Conservation (phyloP, 2,797 vertebrate species). For the Phrynocephalus guinanensis region DNA sequence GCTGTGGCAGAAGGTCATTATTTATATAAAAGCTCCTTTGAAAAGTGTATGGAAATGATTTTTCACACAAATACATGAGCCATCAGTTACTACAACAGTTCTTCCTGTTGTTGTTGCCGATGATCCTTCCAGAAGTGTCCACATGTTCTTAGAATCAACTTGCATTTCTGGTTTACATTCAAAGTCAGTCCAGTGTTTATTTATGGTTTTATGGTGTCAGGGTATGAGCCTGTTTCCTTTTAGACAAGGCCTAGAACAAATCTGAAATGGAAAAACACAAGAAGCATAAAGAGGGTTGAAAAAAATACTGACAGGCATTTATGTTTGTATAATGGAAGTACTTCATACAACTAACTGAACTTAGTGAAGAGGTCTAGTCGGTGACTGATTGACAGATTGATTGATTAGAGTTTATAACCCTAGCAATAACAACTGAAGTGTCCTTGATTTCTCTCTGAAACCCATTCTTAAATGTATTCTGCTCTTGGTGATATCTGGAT, state of each 20-base stretch:
- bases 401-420: neutral
- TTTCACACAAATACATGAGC: conserved; percentile 8
- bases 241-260: conserved; percentile 29
- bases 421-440: neutral
- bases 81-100: conserved; percentile 42
- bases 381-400: neutral
- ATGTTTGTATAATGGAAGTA: neutral
- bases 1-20: neutral
- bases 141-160: conserved; percentile 14
- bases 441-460: neutral
- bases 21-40: conserved; percentile 4
- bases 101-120: conserved; percentile 56
- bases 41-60: conserved; percentile 23
- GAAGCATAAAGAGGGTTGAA: neutral
- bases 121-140: conserved; percentile 11
- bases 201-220: conserved; percentile 10
- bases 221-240: conserved; percentile 37
- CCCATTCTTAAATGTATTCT: too few relatives aligned
- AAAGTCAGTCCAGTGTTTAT: conserved; percentile 14
- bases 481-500: too few relatives aligned
- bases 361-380: neutral
- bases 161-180: conserved; percentile 48
- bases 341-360: neutral
- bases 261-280: neutral
- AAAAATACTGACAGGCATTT: too few relatives aligned